phyloP scores from a whole-genome alignment of 2,113 vertebrate species.

The Trematomus loennbergii region DNA sequence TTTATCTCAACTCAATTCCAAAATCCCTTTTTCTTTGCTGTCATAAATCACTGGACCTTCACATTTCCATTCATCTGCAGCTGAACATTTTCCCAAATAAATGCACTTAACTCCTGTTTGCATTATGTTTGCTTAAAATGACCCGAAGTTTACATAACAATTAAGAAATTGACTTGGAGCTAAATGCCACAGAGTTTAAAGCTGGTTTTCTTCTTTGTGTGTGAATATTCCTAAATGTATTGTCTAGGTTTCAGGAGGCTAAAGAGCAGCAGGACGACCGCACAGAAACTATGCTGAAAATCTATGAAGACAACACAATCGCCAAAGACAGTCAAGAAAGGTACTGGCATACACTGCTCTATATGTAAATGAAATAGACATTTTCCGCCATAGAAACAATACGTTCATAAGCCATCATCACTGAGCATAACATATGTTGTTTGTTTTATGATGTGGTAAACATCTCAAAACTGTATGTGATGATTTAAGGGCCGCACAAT shows the following conservation, averaged over 20 bases:
- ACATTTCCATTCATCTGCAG: conserved; percentile 12
- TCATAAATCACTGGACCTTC: neutral
- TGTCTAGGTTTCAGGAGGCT: conserved; percentile 85
- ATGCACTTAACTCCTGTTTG: neutral
- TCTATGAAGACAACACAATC: conserved; percentile 63
- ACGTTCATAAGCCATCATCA: neutral
- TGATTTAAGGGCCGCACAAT: neutral
- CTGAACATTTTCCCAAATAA: conserved; percentile 1
- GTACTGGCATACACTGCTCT: conserved; percentile 62
- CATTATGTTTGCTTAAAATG: neutral
- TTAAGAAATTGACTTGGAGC: neutral
- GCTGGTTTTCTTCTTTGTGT: no score
- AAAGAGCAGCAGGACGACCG: conserved; percentile 83
- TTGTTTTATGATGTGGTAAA: neutral
- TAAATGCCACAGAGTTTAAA: neutral
- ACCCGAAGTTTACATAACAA: neutral
- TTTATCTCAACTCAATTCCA: neutral
- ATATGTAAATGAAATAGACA: neutral
- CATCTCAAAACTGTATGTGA: neutral
- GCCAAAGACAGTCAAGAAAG: conserved; percentile 67
- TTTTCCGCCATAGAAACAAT: neutral
- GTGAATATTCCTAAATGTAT: conserved; percentile 1
- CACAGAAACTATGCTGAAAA: conserved; percentile 79
- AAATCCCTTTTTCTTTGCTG: neutral
- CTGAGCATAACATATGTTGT: neutral